A percentile compares a stretch with the other conserved stretches of the same genome.
Evolutionary conservation across 2,888 invertebrate genomes (phyloP).

Genomic region (Cremastinae sp.): DNA sequence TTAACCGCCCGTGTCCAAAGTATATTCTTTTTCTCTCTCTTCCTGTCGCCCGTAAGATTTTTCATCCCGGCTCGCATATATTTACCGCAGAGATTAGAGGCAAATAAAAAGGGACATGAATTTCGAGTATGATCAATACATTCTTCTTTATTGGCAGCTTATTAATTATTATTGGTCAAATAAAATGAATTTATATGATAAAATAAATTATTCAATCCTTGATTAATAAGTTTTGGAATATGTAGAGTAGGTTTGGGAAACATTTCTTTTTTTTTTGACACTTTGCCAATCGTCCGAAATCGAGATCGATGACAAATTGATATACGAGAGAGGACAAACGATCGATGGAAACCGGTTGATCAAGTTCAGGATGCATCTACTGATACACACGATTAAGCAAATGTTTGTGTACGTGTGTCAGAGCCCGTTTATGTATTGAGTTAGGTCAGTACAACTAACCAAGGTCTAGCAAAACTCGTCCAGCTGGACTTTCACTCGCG

Average conservation of each 20-base stretch:
- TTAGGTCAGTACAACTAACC: constrained; percentile 56
- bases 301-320: constrained; percentile 43
- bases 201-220: no score
- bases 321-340: constrained; percentile 46
- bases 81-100: no score
- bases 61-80: no score
- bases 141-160: no score
- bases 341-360: constrained; percentile 59
- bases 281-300: not conserved
- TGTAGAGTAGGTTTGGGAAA: no score
- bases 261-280: constrained; percentile 24
- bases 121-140: no score
- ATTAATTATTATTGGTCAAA: no score
- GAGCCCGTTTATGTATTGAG: constrained; percentile 31
- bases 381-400: constrained; percentile 31
- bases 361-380: constrained; percentile 56
- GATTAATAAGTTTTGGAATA: no score
- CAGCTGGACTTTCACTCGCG: constrained; percentile 46
- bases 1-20: constrained; percentile 43
- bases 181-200: no score
- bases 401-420: not conserved
- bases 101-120: no score
- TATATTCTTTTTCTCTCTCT: not conserved
- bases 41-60: no score
- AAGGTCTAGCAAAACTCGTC: constrained; percentile 54